Evolutionary conservation across 2,888 invertebrate genomes (phyloP), one percentile per base, ranked within the genome.

Genomic region (Mayetiola destructor): DNA sequence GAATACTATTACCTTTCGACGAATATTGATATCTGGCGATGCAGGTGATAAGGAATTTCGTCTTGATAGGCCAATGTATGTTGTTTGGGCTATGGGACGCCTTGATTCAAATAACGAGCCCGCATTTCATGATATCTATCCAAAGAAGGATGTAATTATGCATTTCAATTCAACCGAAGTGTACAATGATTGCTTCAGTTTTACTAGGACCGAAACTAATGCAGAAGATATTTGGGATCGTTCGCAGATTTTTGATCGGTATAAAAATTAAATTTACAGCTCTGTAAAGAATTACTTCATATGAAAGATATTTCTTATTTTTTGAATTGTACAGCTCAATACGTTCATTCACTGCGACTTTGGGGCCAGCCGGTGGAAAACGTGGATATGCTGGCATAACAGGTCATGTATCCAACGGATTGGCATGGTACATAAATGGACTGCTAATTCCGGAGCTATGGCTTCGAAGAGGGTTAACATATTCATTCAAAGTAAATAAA

Each of bases 381-480:
- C 80, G 83, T 58, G 91, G 90, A 14, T 86, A 88, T 69, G 81
- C 83, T 69, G 82, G 82, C 48, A 76, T 81, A 55, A 83, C 84
- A 60, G 80, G 80, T 2, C 82, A 82, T 68, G 79, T 80, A 29
- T 80, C 81, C 36, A 84, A 80, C 63, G 85, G 82, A 0, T 74
- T 88, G 42, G 84, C 90, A 12, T 94, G 92, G 91, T 95, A 93
- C 73, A 86, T 95, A 60, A 93, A 95, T 72, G 94, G 94, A 0
- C 81, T 82, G 66, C 75, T 94, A 64, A 81, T 85, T 55, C 93
- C 93, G 0, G 91, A 93, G 70, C 73, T 95, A 60, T 91, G 87
- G 78, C 75, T 95, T 63, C 79, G 89, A 59, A 75, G 94, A 57
- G 93, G 92, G 0, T 76, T 89, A 58, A 84, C 82, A 0, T 95